phyloP scores from a whole-genome alignment of 2,888 invertebrate species.

The Xanthia togata region DNA sequence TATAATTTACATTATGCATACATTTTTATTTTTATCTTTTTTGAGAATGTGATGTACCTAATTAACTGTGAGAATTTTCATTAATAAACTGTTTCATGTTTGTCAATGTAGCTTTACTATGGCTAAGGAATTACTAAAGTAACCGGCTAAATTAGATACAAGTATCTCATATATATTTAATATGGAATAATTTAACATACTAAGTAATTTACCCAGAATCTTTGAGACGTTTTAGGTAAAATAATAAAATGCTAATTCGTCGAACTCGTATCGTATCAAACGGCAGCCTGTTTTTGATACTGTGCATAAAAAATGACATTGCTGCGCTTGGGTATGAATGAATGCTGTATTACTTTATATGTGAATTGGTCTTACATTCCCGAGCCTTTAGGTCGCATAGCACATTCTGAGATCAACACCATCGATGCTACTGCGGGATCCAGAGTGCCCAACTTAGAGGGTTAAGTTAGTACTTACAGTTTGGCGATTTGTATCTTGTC shows the following conservation, averaged over 20 bases:
- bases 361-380: conserved; percentile 52
- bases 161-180: conserved; percentile 54
- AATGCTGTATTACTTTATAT: conserved; percentile 63
- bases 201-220: conserved; percentile 46
- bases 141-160: conserved; percentile 44
- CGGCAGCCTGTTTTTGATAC: conserved; percentile 52
- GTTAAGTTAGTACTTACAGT: conserved; percentile 93
- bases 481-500: conserved; percentile 99
- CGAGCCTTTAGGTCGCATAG: conserved; percentile 36
- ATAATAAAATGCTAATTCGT: conserved; percentile 58
- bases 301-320: conserved; percentile 62
- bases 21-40: not conserved
- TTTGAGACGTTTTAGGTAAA: conserved; percentile 50
- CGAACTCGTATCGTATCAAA: conserved; percentile 45
- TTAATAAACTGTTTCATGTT: conserved; percentile 11
- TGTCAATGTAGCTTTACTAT: conserved; percentile 49
- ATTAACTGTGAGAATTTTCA: conserved; percentile 11
- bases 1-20: not conserved
- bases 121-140: conserved; percentile 38
- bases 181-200: conserved; percentile 55
- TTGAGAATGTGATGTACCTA: not conserved
- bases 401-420: conserved; percentile 46
- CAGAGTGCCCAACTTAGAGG: conserved; percentile 19
- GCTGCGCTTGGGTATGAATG: conserved; percentile 53
- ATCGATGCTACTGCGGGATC: conserved; percentile 18